Evolutionary conservation across 2,888 invertebrate species (phyloP).

Genomic region (Cryptophagus acutangulus): DNA sequence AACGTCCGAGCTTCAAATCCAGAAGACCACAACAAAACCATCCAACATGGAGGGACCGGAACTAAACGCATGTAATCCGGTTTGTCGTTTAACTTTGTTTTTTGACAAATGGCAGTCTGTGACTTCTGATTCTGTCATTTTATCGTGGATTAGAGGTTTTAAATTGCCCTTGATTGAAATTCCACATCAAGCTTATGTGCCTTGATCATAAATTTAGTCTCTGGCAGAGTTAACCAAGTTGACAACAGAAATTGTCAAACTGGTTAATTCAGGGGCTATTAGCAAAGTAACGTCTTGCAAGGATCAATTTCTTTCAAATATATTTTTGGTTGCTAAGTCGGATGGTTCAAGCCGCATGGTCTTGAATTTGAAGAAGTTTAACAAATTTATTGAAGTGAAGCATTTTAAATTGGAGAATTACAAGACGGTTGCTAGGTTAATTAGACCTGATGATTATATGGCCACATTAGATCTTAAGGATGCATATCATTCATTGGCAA

Average conservation of each 20-base stretch:
- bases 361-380: constrained; percentile 24
- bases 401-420: constrained; percentile 26
- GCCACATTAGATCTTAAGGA: constrained; percentile 13
- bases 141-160: constrained; percentile 14
- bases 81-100: background rate
- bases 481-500: constrained; percentile 12
- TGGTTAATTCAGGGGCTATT: constrained; percentile 10
- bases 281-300: constrained; percentile 4
- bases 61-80: no score
- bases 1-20: no score
- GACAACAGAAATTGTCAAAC: constrained; percentile 4
- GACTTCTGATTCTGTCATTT: constrained; percentile 12
- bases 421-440: constrained; percentile 11
- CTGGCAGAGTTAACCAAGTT: constrained; percentile 5
- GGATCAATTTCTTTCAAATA: constrained; percentile 12
- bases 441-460: constrained; percentile 9
- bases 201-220: constrained; percentile 7
- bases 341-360: constrained; percentile 15
- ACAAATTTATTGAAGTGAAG: constrained; percentile 10
- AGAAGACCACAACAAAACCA: no score
- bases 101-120: constrained; percentile 8
- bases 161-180: constrained; percentile 12
- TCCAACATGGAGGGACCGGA: no score
- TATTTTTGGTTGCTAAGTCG: constrained; percentile 13
- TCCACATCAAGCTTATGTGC: constrained; percentile 3